A percentile compares a stretch with the other conserved stretches of the same genome.
These are phyloP conservation scores for Neoitamus cyanurus DNA, from an alignment of 2,888 invertebrate species.

Conservation along the genomic window DNA sequence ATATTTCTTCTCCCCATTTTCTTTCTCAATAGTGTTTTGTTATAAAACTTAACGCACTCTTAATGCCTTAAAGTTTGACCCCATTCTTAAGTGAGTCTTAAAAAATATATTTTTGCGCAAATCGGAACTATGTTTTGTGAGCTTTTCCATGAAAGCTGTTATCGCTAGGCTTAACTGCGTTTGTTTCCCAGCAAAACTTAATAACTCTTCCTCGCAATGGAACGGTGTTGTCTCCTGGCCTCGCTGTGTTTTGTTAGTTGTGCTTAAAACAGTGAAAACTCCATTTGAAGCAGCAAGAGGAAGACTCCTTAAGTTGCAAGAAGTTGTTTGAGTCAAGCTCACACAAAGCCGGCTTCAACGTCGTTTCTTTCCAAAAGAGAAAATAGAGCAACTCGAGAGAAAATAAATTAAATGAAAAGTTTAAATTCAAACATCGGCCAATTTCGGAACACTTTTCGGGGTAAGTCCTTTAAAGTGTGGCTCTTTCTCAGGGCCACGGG, in stretches of 20 bases:
- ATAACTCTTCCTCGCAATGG: background rate
- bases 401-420: conserved; percentile 29
- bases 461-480: background rate
- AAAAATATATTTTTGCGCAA: background rate
- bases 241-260: background rate
- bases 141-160: background rate
- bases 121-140: background rate
- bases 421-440: conserved; percentile 20
- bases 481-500: background rate
- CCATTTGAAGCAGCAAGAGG: background rate
- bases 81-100: background rate
- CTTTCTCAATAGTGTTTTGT: too few species aligned
- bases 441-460: background rate
- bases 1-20: too few species aligned
- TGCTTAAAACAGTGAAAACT: background rate
- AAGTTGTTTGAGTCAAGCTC: background rate
- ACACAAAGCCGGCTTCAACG: background rate
- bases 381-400: background rate
- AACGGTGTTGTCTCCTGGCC: background rate
- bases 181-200: background rate
- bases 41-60: too few species aligned
- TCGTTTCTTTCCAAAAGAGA: background rate
- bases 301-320: background rate
- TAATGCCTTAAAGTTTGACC: too few species aligned
- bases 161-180: background rate